These are phyloP conservation scores for Acipenser transmontanus DNA, from an alignment of 2,797 vertebrate genomes.

Conservation along the genomic window DNA sequence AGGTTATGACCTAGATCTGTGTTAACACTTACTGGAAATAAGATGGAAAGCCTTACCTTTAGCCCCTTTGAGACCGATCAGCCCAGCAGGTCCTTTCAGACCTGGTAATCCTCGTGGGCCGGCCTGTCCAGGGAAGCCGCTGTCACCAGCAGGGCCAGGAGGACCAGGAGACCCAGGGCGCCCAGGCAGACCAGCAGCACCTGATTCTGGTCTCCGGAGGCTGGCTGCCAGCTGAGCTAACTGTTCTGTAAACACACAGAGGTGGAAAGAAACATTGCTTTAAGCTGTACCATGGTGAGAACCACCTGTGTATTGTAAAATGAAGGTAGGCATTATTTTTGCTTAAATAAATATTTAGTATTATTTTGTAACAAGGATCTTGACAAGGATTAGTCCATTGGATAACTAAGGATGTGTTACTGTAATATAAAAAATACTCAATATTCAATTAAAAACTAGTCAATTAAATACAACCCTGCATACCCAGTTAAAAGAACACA, in stretches of 20 bases:
- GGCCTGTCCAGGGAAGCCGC: constrained; percentile 85
- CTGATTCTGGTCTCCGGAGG: constrained; percentile 84
- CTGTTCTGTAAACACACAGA: constrained; percentile 70
- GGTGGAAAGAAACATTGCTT: neutral
- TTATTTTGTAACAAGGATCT: too few species aligned
- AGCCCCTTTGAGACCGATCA: constrained; percentile 75
- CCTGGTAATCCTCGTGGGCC: constrained; percentile 87
- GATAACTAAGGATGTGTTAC: too few species aligned
- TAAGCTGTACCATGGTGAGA: neutral
- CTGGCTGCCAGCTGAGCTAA: constrained; percentile 90
- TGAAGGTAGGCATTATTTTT: too few species aligned
- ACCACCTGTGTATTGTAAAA: too few species aligned
- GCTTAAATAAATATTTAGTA: too few species aligned
- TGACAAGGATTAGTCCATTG: too few species aligned
- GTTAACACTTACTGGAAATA: neutral
- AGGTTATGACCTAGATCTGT: neutral
- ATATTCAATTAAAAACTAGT: too few species aligned
- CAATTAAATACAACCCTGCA: too few species aligned
- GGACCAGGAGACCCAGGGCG: constrained; percentile 80
- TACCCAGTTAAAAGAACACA: too few species aligned
- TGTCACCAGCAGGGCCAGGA: constrained; percentile 78
- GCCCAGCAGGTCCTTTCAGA: constrained; percentile 85
- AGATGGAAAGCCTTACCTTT: constrained; percentile 73
- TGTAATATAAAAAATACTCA: too few species aligned
- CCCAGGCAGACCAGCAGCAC: constrained; percentile 82